phyloP scores from a whole-genome alignment of 2,797 vertebrate genomes.

The Leptoclinus maculatus region DNA sequence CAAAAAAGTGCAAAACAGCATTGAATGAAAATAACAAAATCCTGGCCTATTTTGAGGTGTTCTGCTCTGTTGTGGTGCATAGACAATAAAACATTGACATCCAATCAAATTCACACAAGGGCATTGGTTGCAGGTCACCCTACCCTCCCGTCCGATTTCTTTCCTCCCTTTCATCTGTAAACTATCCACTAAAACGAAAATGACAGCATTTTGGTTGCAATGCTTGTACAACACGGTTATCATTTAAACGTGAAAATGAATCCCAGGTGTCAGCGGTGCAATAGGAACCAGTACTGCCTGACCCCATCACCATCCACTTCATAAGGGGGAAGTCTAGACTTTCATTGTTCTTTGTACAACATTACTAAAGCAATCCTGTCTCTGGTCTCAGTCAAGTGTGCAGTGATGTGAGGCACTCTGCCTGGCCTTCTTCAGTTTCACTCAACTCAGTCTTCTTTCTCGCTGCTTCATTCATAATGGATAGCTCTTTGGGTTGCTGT shows the following conservation, averaged over 20 bases:
- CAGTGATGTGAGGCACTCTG: constrained; percentile 77
- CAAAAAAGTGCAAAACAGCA: not conserved
- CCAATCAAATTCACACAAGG: constrained; percentile 2
- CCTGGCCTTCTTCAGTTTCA: constrained; percentile 78
- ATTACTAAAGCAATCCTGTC: constrained; percentile 85
- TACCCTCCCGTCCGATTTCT: not conserved
- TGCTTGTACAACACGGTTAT: not conserved
- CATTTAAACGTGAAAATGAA: constrained; percentile 13
- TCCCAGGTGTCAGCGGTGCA: constrained; percentile 29
- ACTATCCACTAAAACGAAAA: constrained; percentile 13
- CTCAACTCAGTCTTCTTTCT: constrained; percentile 85
- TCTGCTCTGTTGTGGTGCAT: not conserved
- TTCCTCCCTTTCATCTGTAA: not conserved
- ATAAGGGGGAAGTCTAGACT: constrained; percentile 74
- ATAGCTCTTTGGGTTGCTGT: constrained; percentile 77
- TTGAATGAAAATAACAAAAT: not conserved
- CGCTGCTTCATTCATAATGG: constrained; percentile 83
- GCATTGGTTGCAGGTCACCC: not conserved
- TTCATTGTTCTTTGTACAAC: constrained; percentile 82
- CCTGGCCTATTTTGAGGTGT: not conserved
- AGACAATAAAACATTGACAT: constrained; percentile 3
- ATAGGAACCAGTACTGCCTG: constrained; percentile 37
- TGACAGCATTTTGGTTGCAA: constrained; percentile 13
- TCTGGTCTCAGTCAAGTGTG: constrained; percentile 81
- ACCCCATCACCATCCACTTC: constrained; percentile 56